Evolutionary conservation across 2,797 vertebrate genomes (phyloP).

Genomic region (Poecilia velifera): DNA sequence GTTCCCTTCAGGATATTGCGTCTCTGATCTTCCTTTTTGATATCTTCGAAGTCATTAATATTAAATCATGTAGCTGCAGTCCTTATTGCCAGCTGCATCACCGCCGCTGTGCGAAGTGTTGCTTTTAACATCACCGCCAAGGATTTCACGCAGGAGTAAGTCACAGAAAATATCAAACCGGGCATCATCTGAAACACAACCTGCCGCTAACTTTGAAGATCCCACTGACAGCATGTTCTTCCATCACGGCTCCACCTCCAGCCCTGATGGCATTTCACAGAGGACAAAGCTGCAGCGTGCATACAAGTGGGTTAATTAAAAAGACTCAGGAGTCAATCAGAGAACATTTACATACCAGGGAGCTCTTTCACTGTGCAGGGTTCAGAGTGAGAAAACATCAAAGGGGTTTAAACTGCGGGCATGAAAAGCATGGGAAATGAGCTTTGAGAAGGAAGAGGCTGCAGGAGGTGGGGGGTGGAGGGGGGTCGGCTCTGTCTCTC

Average conservation of each 20-base stretch:
- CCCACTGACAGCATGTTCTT: conserved; percentile 48
- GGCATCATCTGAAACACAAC: conserved; percentile 31
- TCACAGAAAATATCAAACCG: conserved; percentile 51
- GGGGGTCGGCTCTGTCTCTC: neutral
- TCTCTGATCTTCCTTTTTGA: conserved; percentile 74
- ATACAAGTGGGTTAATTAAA: conserved; percentile 78
- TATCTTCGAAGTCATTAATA: conserved; percentile 79
- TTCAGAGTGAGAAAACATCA: conserved; percentile 74
- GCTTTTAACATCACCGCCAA: neutral
- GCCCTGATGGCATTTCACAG: conserved; percentile 57
- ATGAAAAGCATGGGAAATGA: conserved; percentile 77
- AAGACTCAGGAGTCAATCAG: conserved; percentile 73
- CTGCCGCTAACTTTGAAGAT: conserved; percentile 54
- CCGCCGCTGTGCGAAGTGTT: conserved; percentile 33
- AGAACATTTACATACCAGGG: conserved; percentile 69
- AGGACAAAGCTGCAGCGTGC: conserved; percentile 51
- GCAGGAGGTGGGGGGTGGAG: conserved; percentile 15
- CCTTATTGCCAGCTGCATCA: conserved; percentile 69
- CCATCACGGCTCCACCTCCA: conserved; percentile 38
- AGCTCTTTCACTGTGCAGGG: conserved; percentile 55
- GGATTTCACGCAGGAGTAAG: conserved; percentile 47
- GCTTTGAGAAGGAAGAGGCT: conserved; percentile 56
- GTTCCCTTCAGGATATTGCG: conserved; percentile 70
- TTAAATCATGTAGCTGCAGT: conserved; percentile 72
- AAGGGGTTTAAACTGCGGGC: conserved; percentile 70